A percentile compares a stretch with the other conserved stretches of the same genome.
phyloP scores from a whole-genome alignment of 23 tunicate genomes.

The Styela clava region DNA sequence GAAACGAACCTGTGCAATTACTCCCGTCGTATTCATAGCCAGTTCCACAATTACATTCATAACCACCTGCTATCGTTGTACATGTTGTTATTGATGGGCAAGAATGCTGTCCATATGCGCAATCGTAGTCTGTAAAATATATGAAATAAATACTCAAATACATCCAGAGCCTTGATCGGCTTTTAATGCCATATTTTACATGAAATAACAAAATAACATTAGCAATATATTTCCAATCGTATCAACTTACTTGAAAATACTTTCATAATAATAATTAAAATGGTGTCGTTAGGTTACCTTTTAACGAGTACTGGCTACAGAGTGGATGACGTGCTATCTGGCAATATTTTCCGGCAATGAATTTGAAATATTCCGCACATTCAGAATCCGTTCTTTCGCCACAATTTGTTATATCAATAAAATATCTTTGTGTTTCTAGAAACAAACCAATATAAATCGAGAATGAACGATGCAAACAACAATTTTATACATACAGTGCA shows the following conservation, averaged over 20 bases:
- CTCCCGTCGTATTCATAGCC: background rate
- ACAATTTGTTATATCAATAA: background rate
- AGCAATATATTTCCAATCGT: background rate
- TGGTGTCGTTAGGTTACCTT: too few species aligned
- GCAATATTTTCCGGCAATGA: background rate
- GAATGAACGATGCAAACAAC: too few species aligned
- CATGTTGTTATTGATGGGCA: background rate
- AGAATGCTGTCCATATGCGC: background rate
- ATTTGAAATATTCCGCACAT: background rate
- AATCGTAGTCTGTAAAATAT: background rate
- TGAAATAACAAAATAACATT: background rate
- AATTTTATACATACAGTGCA: too few species aligned
- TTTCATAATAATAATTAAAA: too few species aligned
- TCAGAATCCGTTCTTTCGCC: background rate
- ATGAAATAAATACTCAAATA: background rate
- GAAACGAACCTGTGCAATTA: background rate
- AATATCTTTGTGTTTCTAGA: background rate
- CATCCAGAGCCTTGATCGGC: too few species aligned
- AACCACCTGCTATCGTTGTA: background rate
- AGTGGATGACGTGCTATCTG: background rate
- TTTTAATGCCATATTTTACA: too few species aligned
- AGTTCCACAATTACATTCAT: background rate
- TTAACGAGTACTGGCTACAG: background rate
- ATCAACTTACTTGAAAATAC: too few species aligned
- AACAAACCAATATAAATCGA: too few species aligned